phyloP scores from a whole-genome alignment of 2,113 vertebrate species.

The Zootoca vivipara region DNA sequence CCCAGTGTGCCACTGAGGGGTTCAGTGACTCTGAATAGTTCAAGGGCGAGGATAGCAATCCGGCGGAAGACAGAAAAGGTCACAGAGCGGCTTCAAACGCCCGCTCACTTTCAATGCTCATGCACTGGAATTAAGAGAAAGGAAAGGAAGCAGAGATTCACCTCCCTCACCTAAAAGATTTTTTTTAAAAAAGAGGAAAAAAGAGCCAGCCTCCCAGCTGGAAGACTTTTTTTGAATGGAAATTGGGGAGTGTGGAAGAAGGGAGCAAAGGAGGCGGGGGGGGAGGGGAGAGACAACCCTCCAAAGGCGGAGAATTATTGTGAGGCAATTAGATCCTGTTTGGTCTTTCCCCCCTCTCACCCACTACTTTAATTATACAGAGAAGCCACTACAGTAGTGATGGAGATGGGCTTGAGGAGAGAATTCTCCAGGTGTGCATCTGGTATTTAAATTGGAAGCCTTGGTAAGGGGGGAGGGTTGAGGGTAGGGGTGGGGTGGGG shows the following conservation, averaged over 20 bases:
- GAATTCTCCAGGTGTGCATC: neutral
- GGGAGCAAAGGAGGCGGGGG: neutral
- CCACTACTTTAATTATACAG: constrained; percentile 21
- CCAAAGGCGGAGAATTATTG: constrained; percentile 6
- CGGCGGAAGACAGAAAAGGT: constrained; percentile 82
- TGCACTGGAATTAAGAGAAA: constrained; percentile 47
- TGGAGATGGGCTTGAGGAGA: neutral
- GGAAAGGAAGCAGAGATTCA: constrained; percentile 47
- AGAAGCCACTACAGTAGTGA: constrained; percentile 6
- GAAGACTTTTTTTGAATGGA: constrained; percentile 68
- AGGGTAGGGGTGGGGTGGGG: neutral
- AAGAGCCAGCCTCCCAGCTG: constrained; percentile 55
- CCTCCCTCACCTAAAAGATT: no score
- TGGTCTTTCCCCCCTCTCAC: neutral
- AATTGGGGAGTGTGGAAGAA: constrained; percentile 35
- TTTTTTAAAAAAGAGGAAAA: no score
- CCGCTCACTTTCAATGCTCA: constrained; percentile 54
- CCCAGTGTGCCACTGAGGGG: constrained; percentile 65
- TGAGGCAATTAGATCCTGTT: neutral
- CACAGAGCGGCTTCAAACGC: constrained; percentile 91
- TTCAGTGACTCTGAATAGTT: constrained; percentile 71
- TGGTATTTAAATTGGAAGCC: constrained; percentile 29
- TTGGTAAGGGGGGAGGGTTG: neutral
- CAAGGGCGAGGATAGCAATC: constrained; percentile 76
- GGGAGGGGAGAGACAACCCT: constrained; percentile 33